A percentile compares a stretch with the other conserved stretches of the same genome.
Conservation (phyloP, 2,797 vertebrate genomes). For the Bovichtus variegatus region DNA sequence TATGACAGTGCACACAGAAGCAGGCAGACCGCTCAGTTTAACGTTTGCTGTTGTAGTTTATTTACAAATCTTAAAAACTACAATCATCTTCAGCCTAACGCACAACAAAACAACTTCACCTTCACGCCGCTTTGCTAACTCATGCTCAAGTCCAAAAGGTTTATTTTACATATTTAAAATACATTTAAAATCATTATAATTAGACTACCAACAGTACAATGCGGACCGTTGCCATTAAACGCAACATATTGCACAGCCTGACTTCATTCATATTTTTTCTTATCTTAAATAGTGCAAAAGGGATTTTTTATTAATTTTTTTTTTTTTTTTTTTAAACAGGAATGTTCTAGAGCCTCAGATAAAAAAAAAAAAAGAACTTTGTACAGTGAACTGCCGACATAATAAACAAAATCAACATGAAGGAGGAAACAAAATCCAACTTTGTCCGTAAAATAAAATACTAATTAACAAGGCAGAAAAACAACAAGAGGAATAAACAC, state of each 20-base stretch:
- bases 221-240: slow-evolving; percentile 90
- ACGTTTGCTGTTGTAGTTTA: slow-evolving; percentile 77
- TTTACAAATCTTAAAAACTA: slow-evolving; percentile 85
- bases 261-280: slow-evolving; percentile 89
- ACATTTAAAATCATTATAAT: slow-evolving; percentile 93
- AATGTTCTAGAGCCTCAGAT: slow-evolving; percentile 92
- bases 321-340: slow-evolving; percentile 88
- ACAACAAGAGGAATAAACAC: slow-evolving; percentile 75
- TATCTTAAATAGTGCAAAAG: slow-evolving; percentile 99
- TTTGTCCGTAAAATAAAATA: slow-evolving; percentile 81
- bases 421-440: slow-evolving; percentile 74
- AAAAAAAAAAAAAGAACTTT: slow-evolving; percentile 82
- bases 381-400: slow-evolving; percentile 93
- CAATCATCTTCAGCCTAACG: slow-evolving; percentile 72
- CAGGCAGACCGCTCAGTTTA: slow-evolving; percentile 49
- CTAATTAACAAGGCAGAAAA: slow-evolving; percentile 76
- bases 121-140: slow-evolving; percentile 88
- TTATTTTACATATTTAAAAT: slow-evolving; percentile 99
- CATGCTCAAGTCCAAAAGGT: slow-evolving; percentile 94
- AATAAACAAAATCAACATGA: slow-evolving; percentile 78
- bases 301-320: slow-evolving; percentile 79
- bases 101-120: slow-evolving; percentile 83
- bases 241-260: slow-evolving; percentile 98
- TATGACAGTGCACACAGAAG: slow-evolving; percentile 49
- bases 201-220: slow-evolving; percentile 96